Evolutionary conservation across 2,113 vertebrate species (phyloP), one percentile per base, ranked within the genome.

Genomic region (Dolichallabes microphthalmus): DNA sequence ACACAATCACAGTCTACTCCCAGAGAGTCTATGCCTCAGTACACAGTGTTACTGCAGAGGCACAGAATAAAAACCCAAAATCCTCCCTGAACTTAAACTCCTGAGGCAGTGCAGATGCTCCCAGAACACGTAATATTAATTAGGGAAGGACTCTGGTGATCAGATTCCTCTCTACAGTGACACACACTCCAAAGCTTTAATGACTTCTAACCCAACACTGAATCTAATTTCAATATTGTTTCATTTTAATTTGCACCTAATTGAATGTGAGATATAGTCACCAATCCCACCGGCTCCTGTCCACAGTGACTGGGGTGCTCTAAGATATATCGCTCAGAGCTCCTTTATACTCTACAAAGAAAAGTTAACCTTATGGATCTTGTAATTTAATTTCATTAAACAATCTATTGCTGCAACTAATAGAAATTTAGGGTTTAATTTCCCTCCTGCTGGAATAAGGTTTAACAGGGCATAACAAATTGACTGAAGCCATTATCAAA

Each of bases 241-340:
- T 90, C 82, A 90, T 90, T 91, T 89, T 90, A 91, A 90, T 91
- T 88, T 50, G 55, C 75, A 50, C 81, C 80, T 89, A 91, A 90
- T 90, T 89, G 89, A 90, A 89, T 90, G 52, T 69, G 80, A 91
- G 89, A 89, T 88, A 85, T 80, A 86, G 8, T 64, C 79, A 71
- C 66, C 85, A 57, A 84, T 90, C 83, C 84, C 66, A 86, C 39
- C 35, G 85, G 88, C 82, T 88, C 35, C 63, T 77, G 87, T 82
- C 86, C 87, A 80, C 68, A 60, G 60, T 81, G 83, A 85, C 57
- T 82, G 61, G 57, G 57, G 82, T 82, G 78, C 80, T 87, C 83
- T 82, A 83, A 75, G 58, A 79, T 63, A 86, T 80, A 30, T 32
- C 45, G 83, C 69, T 55, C 58, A 3, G 53, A 68, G 60, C 58